These are phyloP conservation scores for Plectropomus leopardus DNA, from an alignment of 2,113 vertebrate species.

Conservation along the genomic window DNA sequence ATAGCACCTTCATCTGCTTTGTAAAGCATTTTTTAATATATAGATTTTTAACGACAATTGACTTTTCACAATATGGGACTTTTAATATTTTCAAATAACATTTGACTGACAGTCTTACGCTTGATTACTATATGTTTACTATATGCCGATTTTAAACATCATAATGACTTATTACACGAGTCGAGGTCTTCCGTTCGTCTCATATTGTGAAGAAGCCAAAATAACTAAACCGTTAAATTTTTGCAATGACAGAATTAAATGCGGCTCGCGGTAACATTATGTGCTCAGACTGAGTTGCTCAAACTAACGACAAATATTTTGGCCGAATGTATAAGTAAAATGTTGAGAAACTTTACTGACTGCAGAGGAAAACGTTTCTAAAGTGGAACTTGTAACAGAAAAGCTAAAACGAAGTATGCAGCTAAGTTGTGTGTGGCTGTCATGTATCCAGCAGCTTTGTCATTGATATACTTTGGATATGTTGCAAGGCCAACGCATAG, in stretches of 20 bases:
- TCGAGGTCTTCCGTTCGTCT: neutral
- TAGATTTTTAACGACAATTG: too few relatives aligned
- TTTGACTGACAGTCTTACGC: neutral
- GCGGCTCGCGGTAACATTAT: too few relatives aligned
- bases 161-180: too few relatives aligned
- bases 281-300: neutral
- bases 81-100: neutral
- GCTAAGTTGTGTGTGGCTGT: conserved; percentile 18
- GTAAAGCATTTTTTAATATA: too few relatives aligned
- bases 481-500: conserved; percentile 16
- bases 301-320: neutral
- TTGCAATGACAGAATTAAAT: neutral
- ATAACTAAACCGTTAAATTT: neutral
- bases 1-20: too few relatives aligned
- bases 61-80: too few relatives aligned
- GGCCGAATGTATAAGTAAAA: neutral
- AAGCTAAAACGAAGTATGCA: neutral
- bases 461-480: conserved; percentile 21
- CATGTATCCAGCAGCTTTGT: conserved; percentile 50
- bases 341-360: neutral
- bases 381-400: neutral
- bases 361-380: neutral
- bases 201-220: neutral
- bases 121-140: too few relatives aligned
- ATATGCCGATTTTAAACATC: neutral